Evolutionary conservation across 2,888 invertebrate genomes (phyloP).

Genomic region (Mongoloraphidia duomilia): DNA sequence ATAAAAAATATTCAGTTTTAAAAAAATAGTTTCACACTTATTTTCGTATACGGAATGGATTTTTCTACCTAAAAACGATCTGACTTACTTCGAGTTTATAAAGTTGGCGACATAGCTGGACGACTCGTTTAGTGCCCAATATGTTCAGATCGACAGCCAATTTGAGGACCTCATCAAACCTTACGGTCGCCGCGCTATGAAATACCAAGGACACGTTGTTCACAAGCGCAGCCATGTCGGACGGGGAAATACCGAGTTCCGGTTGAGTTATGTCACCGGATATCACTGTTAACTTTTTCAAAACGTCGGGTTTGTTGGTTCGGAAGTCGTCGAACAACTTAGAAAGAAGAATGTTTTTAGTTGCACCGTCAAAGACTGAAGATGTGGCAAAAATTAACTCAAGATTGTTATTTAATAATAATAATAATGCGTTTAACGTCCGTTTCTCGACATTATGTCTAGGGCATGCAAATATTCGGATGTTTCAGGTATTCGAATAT

Average conservation of each 20-base stretch:
- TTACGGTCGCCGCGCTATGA: slow-evolving; percentile 70
- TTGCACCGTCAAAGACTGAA: neutral
- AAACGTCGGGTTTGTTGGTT: slow-evolving; percentile 36
- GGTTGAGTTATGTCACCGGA: slow-evolving; percentile 46
- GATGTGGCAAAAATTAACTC: neutral
- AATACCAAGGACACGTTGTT: slow-evolving; percentile 60
- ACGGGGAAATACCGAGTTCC: slow-evolving; percentile 38
- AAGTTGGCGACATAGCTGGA: slow-evolving; percentile 56
- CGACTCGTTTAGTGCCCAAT: slow-evolving; percentile 50
- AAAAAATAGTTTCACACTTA: too few relatives aligned
- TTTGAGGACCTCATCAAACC: slow-evolving; percentile 63
- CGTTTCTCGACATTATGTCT: too few relatives aligned
- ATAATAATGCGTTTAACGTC: too few relatives aligned
- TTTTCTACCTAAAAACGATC: neutral
- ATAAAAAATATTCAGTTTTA: too few relatives aligned
- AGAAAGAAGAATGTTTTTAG: slow-evolving; percentile 7
- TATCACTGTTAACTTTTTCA: slow-evolving; percentile 49
- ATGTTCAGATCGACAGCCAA: slow-evolving; percentile 64
- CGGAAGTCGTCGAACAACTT: slow-evolving; percentile 49
- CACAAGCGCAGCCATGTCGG: slow-evolving; percentile 34
- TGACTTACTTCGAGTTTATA: slow-evolving; percentile 45
- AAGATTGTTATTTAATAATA: too few relatives aligned
- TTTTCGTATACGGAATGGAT: too few relatives aligned
- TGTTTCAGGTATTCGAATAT: too few relatives aligned
- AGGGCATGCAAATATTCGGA: too few relatives aligned